Base-by-base conservation (phyloP, 30 jellyfish, hydroid and myxozoan species). In the Cassiopea xamachana region DNA sequence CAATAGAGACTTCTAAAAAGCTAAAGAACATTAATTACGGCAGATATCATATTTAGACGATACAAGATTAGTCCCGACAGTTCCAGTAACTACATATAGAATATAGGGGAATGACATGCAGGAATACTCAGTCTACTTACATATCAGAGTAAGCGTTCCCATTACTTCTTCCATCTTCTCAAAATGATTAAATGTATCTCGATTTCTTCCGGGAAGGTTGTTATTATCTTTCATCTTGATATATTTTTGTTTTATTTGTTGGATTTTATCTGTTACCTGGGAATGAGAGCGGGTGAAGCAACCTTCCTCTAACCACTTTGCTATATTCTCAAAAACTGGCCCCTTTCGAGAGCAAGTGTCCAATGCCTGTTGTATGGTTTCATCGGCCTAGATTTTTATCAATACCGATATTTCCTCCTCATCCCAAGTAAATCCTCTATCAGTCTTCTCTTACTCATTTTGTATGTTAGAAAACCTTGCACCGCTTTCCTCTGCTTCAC, bases 351-450 rank as follows among this genome's bases (percentile, higher is more conserved):
- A n/a, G 19, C 90, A 50, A 79, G 75, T 79, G 77, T 47, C 87
- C 76, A 79, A 46, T 27, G 59, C 46, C 48, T 79, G 75, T 76
- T 79, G 64, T 51, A 51, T 51, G 64, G 8, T 51, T 51, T 51
- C 84, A 47, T 75, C 84, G 27, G 84, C 84, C 84, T 3, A 75
- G 58, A 75, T 75, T 2, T 39, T 48, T 43, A 75, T 75, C 49
- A 75, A 69, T 69, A 69, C 6, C 46, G 46, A 75, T 75, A 51
- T 51, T 75, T 75, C 60, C 68, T 75, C 84, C 46, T 50, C 87
- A 79, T n/a, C 87, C 87, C 87, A 79, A n/a, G 84, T 75, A 16
- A 48, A 75, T 75, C 61, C 84, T 75, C 84, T 43, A 48, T 75
- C 84, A 15, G 84, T 51, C 9, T 51, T 51, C 64, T 51, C 64